A percentile compares a stretch with the other conserved stretches of the same genome.
Evolutionary conservation across 2,797 vertebrate species (phyloP).

Genomic region (Anabacerthia variegaticeps): DNA sequence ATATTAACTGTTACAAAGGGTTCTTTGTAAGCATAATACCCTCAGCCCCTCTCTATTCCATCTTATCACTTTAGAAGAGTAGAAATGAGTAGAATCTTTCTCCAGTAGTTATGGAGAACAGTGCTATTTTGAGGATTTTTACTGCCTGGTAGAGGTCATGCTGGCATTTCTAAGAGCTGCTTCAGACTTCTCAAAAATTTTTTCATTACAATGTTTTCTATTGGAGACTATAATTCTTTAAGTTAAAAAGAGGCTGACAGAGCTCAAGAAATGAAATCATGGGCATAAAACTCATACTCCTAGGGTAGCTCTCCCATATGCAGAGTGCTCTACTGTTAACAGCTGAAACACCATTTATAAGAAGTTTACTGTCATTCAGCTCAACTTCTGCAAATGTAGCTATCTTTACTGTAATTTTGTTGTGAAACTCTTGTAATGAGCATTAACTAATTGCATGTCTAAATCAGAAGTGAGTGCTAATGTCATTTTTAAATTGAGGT

Average conservation of each 20-base stretch:
- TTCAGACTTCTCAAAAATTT: conserved; percentile 29
- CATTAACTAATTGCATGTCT: background rate
- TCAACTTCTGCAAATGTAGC: background rate
- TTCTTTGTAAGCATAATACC: conserved; percentile 28
- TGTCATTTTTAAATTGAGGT: background rate
- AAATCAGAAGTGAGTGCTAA: background rate
- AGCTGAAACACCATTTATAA: background rate
- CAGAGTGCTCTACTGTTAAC: background rate
- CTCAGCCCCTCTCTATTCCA: background rate
- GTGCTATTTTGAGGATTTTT: conserved; percentile 46
- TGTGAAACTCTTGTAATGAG: conserved; percentile 17
- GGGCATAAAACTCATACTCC: background rate
- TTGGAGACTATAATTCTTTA: conserved; percentile 21
- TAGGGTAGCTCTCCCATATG: background rate
- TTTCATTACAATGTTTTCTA: conserved; percentile 58
- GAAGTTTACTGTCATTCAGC: background rate
- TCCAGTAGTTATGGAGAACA: background rate
- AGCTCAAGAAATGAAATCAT: background rate
- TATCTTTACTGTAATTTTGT: conserved; percentile 25
- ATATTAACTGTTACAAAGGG: conserved; percentile 4
- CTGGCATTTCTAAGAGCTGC: conserved; percentile 55
- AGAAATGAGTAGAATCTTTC: conserved; percentile 40
- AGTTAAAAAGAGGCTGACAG: conserved; percentile 13
- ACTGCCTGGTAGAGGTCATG: conserved; percentile 31
- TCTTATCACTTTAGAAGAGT: conserved; percentile 34